Evolutionary conservation across 1,140 invertebrate species (phyloP), one percentile per base, ranked within the genome.

Genomic region (Euwallacea fornicatus): DNA sequence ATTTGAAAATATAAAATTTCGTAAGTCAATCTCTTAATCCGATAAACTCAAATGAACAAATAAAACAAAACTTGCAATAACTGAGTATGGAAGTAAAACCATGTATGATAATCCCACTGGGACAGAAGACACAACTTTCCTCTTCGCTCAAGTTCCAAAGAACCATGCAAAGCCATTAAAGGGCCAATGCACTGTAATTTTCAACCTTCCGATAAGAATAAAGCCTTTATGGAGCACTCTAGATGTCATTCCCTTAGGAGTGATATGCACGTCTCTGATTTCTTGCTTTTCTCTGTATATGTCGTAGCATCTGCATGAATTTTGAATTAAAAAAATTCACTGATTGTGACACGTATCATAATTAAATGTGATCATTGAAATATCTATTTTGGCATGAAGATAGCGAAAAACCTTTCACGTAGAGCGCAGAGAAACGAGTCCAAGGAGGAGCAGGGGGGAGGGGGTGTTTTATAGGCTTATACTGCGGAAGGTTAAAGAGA

Each of bases 381-480:
- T 33, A 50, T 50, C 9, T 50, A 50, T 50, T 50, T 50, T 50
- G 46, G 7, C 6, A 50, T 13, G 13, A 10, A 33, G 4, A 6
- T 50, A 50, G 2, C 46, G 16, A 60, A 60, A 42, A 60, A 10
- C 58, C 0, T 42, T 21, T 60, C 58, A 33, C 41, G 58, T 60
- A 60, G 58, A 9, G 16, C 9, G 54, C 11, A 60, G 42, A 66
- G 21, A 54, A 55, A 33, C 63, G 47, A 21, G 63, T 4, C 42
- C 33, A 66, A 55, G 3, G 47, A n/a, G n/a, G n/a, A n/a, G 13
- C 33, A 42, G 21, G 21, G 21, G 21, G 21, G 50, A 55, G 47
- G 63, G 53, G 56, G 53, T 53, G 13, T 66, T 66, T 66, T 66
- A 66, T 66, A 44, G 54, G 54, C 53, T 56, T 68, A 68, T 50